Conservation (phyloP, 2,113 vertebrate genomes). For the Pavo muticus region DNA sequence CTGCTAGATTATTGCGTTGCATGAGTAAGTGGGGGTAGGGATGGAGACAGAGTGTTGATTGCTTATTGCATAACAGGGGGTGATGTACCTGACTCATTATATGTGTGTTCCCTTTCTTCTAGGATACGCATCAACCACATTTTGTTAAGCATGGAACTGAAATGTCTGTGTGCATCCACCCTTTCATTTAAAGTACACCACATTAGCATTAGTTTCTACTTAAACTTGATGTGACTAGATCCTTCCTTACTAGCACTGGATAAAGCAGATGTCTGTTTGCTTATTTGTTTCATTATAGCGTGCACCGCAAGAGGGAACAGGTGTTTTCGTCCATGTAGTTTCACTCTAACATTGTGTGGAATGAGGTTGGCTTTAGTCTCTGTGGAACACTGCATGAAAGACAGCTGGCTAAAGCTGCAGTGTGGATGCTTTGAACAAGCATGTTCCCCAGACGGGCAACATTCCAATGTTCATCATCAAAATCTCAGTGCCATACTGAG, state of each 20-base stretch:
- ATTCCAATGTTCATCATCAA: accelerated
- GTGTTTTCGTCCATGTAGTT: neutral
- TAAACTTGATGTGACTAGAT: neutral
- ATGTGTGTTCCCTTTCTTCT: neutral
- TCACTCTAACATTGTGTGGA: neutral
- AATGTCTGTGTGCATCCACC: neutral
- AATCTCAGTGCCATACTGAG: neutral
- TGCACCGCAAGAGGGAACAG: neutral
- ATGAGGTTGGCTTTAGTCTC: neutral
- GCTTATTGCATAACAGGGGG: neutral
- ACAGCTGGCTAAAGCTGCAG: neutral
- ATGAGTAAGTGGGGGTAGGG: neutral
- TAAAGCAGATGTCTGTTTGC: neutral
- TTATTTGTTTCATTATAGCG: neutral
- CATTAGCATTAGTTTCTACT: accelerated
- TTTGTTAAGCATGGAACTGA: neutral
- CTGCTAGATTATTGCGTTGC: neutral
- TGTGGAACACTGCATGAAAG: neutral
- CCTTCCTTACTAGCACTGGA: neutral
- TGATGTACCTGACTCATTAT: neutral
- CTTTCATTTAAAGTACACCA: neutral
- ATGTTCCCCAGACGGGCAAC: neutral
- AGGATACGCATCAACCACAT: neutral
- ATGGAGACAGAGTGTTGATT: neutral
- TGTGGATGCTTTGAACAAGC: neutral